Conservation (phyloP, 1,140 invertebrate species). For the Cydia amplana region DNA sequence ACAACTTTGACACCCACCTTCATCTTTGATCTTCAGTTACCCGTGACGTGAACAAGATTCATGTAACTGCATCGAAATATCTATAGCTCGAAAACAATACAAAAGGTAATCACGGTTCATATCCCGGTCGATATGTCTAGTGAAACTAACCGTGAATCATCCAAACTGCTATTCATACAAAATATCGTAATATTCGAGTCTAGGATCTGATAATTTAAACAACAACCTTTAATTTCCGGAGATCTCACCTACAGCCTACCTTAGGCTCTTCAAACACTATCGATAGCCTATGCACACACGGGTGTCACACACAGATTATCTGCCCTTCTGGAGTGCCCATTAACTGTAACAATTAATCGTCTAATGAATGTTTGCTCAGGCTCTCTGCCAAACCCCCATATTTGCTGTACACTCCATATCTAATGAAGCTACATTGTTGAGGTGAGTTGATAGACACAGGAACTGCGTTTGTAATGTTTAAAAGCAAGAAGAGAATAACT, state of each 20-base stretch:
- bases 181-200: background rate
- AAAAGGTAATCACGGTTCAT: too few species aligned
- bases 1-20: too few species aligned
- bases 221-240: background rate
- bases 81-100: too few species aligned
- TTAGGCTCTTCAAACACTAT: slow-evolving; percentile 6
- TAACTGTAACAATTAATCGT: slow-evolving; percentile 30
- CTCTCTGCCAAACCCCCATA: slow-evolving; percentile 20
- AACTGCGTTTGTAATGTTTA: background rate
- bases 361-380: slow-evolving; percentile 33
- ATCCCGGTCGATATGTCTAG: too few species aligned
- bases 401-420: slow-evolving; percentile 32
- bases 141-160: too few species aligned
- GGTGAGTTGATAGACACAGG: background rate
- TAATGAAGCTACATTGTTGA: slow-evolving; percentile 32
- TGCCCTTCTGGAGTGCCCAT: slow-evolving; percentile 13
- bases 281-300: slow-evolving; percentile 15
- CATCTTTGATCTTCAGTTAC: too few species aligned
- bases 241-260: background rate
- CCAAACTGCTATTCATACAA: too few species aligned
- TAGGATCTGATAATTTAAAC: background rate
- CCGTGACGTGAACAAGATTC: too few species aligned
- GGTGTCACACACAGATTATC: slow-evolving; percentile 24
- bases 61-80: too few species aligned
- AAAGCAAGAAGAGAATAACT: background rate